Percentiles rank a stretch among this genome's conserved stretches.
Conservation (phyloP, 2,888 invertebrate genomes). For the Griposia aprilina region DNA sequence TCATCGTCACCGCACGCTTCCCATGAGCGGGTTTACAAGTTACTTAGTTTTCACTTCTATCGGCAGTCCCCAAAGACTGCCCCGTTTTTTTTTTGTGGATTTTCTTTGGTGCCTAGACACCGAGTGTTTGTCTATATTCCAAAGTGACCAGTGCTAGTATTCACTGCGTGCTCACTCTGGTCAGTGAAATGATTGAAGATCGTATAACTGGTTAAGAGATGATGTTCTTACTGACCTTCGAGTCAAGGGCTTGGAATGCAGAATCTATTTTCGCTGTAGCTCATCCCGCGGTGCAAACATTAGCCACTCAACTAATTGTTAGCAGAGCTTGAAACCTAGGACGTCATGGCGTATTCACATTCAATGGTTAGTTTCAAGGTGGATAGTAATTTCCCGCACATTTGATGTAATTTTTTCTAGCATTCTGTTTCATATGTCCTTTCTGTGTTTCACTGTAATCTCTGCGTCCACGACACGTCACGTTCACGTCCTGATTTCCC, state of each 20-base stretch:
- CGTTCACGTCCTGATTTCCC: conserved; percentile 67
- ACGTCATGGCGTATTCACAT: neutral
- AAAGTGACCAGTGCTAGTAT: neutral
- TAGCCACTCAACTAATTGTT: neutral
- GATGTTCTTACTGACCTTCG: neutral
- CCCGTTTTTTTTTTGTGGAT: no score
- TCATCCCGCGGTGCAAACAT: neutral
- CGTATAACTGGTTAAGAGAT: no score
- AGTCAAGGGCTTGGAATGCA: neutral
- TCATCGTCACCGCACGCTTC: no score
- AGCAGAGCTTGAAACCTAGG: no score
- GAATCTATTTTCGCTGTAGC: no score
- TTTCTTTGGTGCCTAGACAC: no score
- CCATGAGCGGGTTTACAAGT: no score
- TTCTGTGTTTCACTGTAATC: conserved; percentile 22
- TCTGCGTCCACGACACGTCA: conserved; percentile 41
- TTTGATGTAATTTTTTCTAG: neutral
- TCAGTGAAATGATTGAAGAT: no score
- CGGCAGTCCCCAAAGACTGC: no score
- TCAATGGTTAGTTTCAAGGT: neutral
- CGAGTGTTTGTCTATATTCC: no score
- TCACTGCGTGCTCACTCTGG: neutral
- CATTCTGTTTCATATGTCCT: conserved; percentile 5
- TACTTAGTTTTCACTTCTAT: no score
- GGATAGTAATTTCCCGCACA: no score